These are phyloP conservation scores for Macrocentrus cingulum DNA, from an alignment of 1,140 invertebrate species.

Conservation along the genomic window DNA sequence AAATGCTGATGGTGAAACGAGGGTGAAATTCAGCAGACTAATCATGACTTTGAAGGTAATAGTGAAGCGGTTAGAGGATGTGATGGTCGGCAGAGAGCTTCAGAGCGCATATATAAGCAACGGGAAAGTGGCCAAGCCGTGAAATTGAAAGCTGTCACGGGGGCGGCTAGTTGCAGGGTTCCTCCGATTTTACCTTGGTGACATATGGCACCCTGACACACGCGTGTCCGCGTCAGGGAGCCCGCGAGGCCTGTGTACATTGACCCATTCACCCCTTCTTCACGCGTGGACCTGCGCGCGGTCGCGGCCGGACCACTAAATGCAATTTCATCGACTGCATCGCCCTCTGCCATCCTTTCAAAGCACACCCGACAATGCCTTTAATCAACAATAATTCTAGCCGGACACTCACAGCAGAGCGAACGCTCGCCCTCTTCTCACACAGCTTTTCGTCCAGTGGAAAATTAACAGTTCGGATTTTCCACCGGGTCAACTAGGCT, in stretches of 20 bases:
- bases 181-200: slow-evolving; percentile 30
- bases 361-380: slow-evolving; percentile 44
- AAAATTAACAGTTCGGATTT: slow-evolving; percentile 52
- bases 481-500: slow-evolving; percentile 13
- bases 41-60: too few species aligned
- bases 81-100: too few species aligned
- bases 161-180: slow-evolving; percentile 22
- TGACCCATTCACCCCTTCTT: not conserved
- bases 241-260: not conserved
- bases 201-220: slow-evolving; percentile 18
- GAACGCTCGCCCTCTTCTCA: too few species aligned
- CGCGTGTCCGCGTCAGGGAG: slow-evolving; percentile 15
- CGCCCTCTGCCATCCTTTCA: slow-evolving; percentile 20
- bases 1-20: too few species aligned
- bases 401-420: slow-evolving; percentile 25
- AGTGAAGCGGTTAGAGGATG: too few species aligned
- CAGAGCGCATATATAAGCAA: not conserved
- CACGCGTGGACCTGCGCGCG: not conserved
- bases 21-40: too few species aligned
- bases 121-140: slow-evolving; percentile 29
- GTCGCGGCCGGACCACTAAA: slow-evolving; percentile 33
- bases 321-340: slow-evolving; percentile 44
- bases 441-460: slow-evolving; percentile 45
- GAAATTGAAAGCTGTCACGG: slow-evolving; percentile 34
- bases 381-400: slow-evolving; percentile 53